Evolutionary conservation across 1,140 invertebrate genomes (phyloP), one percentile per base, ranked within the genome.

Genomic region (Papilio polyxenes): DNA sequence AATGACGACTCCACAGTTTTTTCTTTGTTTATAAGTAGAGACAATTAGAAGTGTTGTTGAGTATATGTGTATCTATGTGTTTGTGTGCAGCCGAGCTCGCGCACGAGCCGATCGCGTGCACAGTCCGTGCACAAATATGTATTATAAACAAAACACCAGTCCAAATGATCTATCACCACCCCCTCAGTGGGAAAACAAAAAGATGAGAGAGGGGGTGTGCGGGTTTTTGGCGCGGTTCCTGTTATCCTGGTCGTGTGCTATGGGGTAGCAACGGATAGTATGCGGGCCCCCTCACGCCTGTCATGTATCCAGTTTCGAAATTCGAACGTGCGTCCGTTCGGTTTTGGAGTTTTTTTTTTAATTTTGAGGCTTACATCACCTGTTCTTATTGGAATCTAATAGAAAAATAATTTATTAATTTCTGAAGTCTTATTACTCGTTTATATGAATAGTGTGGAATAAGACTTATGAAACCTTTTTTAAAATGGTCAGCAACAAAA

Each of bases 51-150:
- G 20, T 69, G 82, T 88, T 75, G 62, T 78, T 85, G 89, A 90
- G 91, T 90, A 90, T 79, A 87, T 56, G 90, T 79, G 87, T 44
- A 44, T 3, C 23, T 31, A 31, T 31, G 7, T 44, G 40, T 44
- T 3, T 87, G 89, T 83, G 82, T 90, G 91, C 91, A 93, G 89
- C 81, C 83, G 90, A 91, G 89, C 90, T 88, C 85, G 84, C 81
- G 86, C 89, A 49, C 84, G 83, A 88, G 87, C 85, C 88, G 87
- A 89, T 92, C 91, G 92, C 90, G 87, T 89, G 90, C 90, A 88
- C 82, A 92, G 89, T 88, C 91, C 91, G 88, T 93, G 92, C 92
- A 93, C 92, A 92, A 93, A 93, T 92, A 89, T 92, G 91, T 91
- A 92, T 92, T 91, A 92, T 87, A 90, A 85, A 88, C 89, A 91